Conservation (phyloP, 2,797 vertebrate species). For the Acrossocheilus fasciatus region DNA sequence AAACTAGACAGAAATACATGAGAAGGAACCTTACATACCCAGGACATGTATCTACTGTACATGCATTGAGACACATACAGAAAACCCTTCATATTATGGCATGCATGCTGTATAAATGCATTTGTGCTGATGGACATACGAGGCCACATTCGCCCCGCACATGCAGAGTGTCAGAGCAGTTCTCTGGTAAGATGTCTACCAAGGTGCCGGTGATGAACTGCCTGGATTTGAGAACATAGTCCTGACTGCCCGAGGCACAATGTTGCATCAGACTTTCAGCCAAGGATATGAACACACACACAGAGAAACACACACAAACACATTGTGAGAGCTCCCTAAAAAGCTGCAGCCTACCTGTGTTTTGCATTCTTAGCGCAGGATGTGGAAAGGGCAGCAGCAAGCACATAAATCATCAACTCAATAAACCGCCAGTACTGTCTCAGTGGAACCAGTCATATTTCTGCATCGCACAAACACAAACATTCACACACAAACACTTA, state of each 20-base stretch:
- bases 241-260: slow-evolving; percentile 42
- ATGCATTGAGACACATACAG: slow-evolving; percentile 15
- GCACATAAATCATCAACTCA: slow-evolving; percentile 60
- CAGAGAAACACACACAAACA: slow-evolving; percentile 15
- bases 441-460: slow-evolving; percentile 41
- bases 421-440: slow-evolving; percentile 47
- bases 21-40: neutral
- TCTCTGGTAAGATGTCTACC: slow-evolving; percentile 38
- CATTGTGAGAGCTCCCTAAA: neutral
- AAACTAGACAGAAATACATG: neutral
- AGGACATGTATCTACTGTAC: neutral
- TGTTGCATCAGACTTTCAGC: slow-evolving; percentile 50
- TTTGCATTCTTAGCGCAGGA: slow-evolving; percentile 53
- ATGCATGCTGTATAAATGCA: slow-evolving; percentile 27
- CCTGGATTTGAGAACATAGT: slow-evolving; percentile 31
- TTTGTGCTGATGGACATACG: slow-evolving; percentile 7
- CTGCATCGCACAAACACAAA: slow-evolving; percentile 34
- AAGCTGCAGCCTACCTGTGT: slow-evolving; percentile 43
- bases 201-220: slow-evolving; percentile 31
- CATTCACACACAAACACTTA: slow-evolving; percentile 35
- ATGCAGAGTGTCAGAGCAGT: slow-evolving; percentile 20
- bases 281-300: slow-evolving; percentile 24
- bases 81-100: neutral
- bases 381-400: slow-evolving; percentile 41
- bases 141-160: slow-evolving; percentile 20